Percentiles rank a stretch among this genome's conserved stretches.
Conservation (phyloP, 2,888 invertebrate genomes). For the Sphaerophoria rueppellii region DNA sequence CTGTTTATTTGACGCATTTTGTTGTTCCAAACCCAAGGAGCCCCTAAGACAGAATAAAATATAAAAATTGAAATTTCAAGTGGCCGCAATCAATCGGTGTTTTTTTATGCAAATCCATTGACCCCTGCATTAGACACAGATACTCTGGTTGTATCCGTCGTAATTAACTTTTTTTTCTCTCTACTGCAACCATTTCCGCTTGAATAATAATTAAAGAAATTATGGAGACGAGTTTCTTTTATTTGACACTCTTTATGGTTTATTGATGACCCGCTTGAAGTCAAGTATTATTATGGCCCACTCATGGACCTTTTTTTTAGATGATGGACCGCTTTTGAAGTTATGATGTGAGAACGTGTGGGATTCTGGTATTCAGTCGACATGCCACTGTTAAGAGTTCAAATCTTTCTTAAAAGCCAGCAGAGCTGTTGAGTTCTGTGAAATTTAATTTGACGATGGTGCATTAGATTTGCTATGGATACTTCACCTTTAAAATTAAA, state of each 20-base stretch:
- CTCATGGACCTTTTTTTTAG: conserved; percentile 9
- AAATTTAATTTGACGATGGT: conserved; percentile 26
- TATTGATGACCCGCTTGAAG: conserved; percentile 36
- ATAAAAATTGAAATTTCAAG: conserved; percentile 38
- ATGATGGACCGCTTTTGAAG: conserved; percentile 17
- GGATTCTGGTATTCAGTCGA: not conserved
- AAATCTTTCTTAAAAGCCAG: not conserved
- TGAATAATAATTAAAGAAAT: conserved; percentile 47
- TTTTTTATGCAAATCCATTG: conserved; percentile 69
- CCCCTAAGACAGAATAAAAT: not conserved
- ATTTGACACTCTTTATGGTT: conserved; percentile 54
- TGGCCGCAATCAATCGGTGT: conserved; percentile 64
- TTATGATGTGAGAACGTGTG: conserved; percentile 4
- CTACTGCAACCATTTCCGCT: conserved; percentile 60
- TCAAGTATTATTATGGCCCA: not conserved
- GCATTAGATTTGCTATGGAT: conserved; percentile 17
- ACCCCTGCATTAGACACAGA: conserved; percentile 59
- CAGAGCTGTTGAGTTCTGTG: not conserved
- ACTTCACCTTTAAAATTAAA: too few relatives aligned
- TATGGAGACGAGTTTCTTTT: conserved; percentile 33
- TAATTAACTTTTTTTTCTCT: conserved; percentile 14
- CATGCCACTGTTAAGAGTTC: not conserved
- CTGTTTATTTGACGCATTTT: not conserved
- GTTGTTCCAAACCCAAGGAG: not conserved
- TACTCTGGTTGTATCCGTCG: conserved; percentile 36